Evolutionary conservation across 2,888 invertebrate species (phyloP).

Genomic region (Sisyra nigra): DNA sequence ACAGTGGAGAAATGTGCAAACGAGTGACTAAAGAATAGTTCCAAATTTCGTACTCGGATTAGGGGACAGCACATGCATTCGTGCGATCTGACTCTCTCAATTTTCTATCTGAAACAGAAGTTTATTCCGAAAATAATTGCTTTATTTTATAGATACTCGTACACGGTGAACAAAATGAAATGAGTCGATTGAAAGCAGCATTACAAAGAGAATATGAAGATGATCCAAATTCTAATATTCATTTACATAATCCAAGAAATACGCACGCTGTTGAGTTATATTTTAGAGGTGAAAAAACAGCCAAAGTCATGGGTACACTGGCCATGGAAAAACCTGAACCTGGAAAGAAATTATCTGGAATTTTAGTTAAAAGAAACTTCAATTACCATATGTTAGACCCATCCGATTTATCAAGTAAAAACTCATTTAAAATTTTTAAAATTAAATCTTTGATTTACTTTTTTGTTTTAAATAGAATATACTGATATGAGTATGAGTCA

Average conservation of each 20-base stretch:
- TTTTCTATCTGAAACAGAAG: too few species aligned
- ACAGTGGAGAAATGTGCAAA: too few species aligned
- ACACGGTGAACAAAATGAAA: slow-evolving; percentile 98
- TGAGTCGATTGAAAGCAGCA: slow-evolving; percentile 90
- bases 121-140: background rate
- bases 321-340: slow-evolving; percentile 70
- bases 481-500: slow-evolving; percentile 91
- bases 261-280: slow-evolving; percentile 85
- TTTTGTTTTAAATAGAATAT: slow-evolving; percentile 46
- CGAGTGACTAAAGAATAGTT: too few species aligned
- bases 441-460: background rate
- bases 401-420: slow-evolving; percentile 70
- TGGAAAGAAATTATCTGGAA: slow-evolving; percentile 70
- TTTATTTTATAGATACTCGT: slow-evolving; percentile 54
- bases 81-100: too few species aligned
- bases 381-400: slow-evolving; percentile 92
- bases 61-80: too few species aligned
- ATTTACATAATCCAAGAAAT: slow-evolving; percentile 91
- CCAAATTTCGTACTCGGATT: too few species aligned
- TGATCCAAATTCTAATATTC: slow-evolving; percentile 62
- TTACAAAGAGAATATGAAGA: slow-evolving; percentile 86
- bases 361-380: slow-evolving; percentile 93
- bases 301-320: slow-evolving; percentile 91
- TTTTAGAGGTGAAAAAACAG: slow-evolving; percentile 95
- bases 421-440: background rate